Conservation (phyloP, 2,797 vertebrate genomes). For the Rhyacichthys aspro region DNA sequence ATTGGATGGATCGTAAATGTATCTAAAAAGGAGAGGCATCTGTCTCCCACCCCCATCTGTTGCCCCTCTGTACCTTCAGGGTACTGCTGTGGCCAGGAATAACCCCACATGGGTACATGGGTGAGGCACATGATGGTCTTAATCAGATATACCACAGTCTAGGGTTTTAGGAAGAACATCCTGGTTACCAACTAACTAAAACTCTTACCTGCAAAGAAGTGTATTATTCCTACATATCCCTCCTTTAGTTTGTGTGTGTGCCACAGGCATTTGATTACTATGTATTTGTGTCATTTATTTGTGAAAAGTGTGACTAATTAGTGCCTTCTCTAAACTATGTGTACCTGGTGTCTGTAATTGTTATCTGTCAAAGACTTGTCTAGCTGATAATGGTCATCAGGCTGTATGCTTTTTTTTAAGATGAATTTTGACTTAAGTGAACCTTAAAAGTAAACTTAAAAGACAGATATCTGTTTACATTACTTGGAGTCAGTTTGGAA, state of each 20-base stretch:
- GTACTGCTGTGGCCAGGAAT: slow-evolving; percentile 72
- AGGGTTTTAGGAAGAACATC: slow-evolving; percentile 10
- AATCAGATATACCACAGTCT: slow-evolving; percentile 64
- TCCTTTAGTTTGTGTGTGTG: too few relatives aligned
- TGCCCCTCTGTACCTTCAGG: slow-evolving; percentile 48
- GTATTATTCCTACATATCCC: too few relatives aligned
- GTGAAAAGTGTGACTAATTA: too few relatives aligned
- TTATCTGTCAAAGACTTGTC: background rate
- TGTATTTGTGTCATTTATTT: too few relatives aligned
- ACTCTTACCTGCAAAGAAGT: background rate
- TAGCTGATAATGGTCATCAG: background rate
- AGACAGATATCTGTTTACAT: too few relatives aligned
- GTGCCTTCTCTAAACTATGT: too few relatives aligned
- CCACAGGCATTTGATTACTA: too few relatives aligned
- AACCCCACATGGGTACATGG: slow-evolving; percentile 59
- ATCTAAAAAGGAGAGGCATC: slow-evolving; percentile 70
- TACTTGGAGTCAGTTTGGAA: too few relatives aligned
- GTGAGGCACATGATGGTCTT: slow-evolving; percentile 55
- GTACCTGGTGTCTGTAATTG: too few relatives aligned
- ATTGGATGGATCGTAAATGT: slow-evolving; percentile 54
- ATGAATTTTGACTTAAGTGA: too few relatives aligned
- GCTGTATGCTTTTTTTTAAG: background rate
- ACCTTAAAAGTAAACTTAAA: too few relatives aligned
- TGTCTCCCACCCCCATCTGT: slow-evolving; percentile 10
- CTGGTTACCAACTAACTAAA: slow-evolving; percentile 21